Evolutionary conservation across 2,888 invertebrate species (phyloP).

Genomic region (Orchesellides sinensis): DNA sequence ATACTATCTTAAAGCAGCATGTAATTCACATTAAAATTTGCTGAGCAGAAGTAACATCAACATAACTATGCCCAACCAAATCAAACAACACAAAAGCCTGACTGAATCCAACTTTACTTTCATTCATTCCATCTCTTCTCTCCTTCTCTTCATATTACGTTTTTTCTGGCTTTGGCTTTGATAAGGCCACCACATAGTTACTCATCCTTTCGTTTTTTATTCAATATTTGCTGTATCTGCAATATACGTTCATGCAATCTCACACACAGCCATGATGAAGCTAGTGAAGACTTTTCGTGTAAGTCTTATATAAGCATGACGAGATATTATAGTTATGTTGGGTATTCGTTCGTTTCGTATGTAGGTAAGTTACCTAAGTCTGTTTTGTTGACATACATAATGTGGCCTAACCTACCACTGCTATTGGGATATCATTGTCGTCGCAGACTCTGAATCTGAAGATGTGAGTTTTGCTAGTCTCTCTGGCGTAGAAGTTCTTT

Average conservation of each 20-base stretch:
- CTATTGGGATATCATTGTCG: too few species aligned
- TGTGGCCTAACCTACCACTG: too few species aligned
- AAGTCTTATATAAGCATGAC: slow-evolving; percentile 20
- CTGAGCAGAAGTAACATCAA: too few species aligned
- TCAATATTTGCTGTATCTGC: slow-evolving; percentile 25
- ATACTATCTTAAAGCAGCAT: too few species aligned
- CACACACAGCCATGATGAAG: background rate
- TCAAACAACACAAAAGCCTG: background rate
- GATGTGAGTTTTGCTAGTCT: too few species aligned
- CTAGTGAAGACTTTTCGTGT: background rate
- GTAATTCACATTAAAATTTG: background rate
- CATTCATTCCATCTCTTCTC: slow-evolving; percentile 57
- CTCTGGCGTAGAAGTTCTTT: too few species aligned
- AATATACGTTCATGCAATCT: background rate
- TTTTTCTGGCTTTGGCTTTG: slow-evolving; percentile 51
- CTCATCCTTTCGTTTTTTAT: slow-evolving; percentile 59
- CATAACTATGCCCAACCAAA: slow-evolving; percentile 6
- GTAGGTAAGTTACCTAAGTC: too few species aligned
- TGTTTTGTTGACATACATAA: too few species aligned
- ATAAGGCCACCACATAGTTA: slow-evolving; percentile 53
- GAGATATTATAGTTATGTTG: too few species aligned
- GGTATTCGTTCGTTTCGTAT: too few species aligned
- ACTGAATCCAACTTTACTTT: slow-evolving; percentile 57
- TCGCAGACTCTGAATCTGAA: too few species aligned
- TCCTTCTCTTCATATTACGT: slow-evolving; percentile 31